These are phyloP conservation scores for Thripadectes ignobilis DNA, from an alignment of 2,797 vertebrate genomes.

Conservation along the genomic window DNA sequence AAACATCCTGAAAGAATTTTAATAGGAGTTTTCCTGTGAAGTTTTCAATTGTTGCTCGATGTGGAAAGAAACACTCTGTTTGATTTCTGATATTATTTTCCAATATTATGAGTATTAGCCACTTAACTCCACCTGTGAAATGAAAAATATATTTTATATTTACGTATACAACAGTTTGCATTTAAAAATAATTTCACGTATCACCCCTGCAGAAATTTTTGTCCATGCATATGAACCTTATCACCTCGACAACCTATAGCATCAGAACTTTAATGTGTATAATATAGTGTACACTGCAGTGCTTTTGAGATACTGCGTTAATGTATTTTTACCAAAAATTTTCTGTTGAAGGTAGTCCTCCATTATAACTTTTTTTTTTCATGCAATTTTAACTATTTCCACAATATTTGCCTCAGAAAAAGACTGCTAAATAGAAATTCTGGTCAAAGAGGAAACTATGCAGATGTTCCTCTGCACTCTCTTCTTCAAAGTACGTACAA, in stretches of 20 bases:
- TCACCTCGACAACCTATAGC: background rate
- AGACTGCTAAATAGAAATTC: background rate
- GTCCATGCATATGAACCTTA: background rate
- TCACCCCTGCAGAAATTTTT: background rate
- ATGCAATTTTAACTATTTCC: background rate
- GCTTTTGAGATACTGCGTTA: background rate
- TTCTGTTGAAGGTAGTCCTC: background rate
- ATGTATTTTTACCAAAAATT: background rate
- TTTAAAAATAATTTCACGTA: background rate
- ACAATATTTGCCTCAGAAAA: background rate
- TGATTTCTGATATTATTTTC: background rate
- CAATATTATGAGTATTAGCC: background rate
- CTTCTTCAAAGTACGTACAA: background rate
- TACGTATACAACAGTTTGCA: background rate
- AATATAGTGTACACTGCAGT: background rate
- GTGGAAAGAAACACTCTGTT: background rate
- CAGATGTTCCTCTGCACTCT: background rate
- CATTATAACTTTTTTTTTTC: background rate
- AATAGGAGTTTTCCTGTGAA: background rate
- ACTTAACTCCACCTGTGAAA: background rate
- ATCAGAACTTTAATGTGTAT: background rate
- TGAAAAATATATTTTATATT: background rate
- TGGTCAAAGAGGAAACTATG: background rate
- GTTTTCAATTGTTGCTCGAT: background rate
- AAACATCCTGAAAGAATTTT: background rate